These are phyloP conservation scores for Ctenicera cuprea DNA, from an alignment of 2,888 invertebrate species.

Conservation along the genomic window DNA sequence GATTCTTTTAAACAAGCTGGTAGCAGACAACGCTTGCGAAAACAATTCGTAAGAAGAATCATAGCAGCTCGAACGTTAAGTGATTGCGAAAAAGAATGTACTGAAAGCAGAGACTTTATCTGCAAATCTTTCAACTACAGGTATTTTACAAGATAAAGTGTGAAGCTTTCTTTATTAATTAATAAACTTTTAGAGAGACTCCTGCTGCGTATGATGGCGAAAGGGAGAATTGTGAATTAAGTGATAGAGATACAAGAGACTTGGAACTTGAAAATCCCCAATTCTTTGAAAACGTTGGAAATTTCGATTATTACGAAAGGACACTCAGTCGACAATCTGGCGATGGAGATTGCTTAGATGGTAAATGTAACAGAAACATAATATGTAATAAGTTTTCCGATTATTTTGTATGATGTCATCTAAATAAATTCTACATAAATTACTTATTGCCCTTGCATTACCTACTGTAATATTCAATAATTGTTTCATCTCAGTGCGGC, in stretches of 20 bases:
- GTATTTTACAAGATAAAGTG: constrained; percentile 68
- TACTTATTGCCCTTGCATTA: constrained; percentile 4
- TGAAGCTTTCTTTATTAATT: neutral
- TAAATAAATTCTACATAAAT: constrained; percentile 13
- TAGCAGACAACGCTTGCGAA: constrained; percentile 84
- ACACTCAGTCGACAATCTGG: constrained; percentile 81
- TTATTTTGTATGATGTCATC: constrained; percentile 4
- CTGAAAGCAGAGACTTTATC: constrained; percentile 87
- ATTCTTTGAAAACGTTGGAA: constrained; percentile 88
- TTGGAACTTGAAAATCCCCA: constrained; percentile 90
- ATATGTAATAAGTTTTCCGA: constrained; percentile 19
- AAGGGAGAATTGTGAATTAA: constrained; percentile 91
- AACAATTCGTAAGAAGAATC: constrained; percentile 85
- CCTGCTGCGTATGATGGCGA: constrained; percentile 75
- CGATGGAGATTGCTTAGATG: constrained; percentile 89
- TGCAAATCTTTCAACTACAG: constrained; percentile 93
- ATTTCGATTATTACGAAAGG: constrained; percentile 90
- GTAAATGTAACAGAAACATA: constrained; percentile 72
- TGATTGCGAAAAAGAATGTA: constrained; percentile 90
- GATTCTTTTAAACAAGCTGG: constrained; percentile 91
- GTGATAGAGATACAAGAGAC: constrained; percentile 89
- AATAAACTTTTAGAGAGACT: constrained; percentile 55
- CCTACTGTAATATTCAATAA: no score
- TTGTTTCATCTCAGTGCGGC: constrained; percentile 79
- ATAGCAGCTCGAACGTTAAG: constrained; percentile 84